Percentiles rank a stretch among this genome's conserved stretches.
Conservation (phyloP, 1,140 invertebrate genomes). For the Psix sp. region DNA sequence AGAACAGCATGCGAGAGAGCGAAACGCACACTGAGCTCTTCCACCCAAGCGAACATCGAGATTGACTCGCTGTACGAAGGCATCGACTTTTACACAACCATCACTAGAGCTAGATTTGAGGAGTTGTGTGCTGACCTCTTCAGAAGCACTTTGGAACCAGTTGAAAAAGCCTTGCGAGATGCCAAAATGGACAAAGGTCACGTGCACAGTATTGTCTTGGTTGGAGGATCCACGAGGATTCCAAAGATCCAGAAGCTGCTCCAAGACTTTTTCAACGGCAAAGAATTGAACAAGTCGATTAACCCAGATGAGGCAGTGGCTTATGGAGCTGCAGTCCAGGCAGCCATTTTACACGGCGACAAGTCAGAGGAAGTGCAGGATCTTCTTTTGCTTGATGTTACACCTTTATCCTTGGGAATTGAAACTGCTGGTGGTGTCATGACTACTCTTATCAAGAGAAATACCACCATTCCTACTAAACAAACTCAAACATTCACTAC, state of each 20-base stretch:
- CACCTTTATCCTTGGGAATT: conserved; percentile 82
- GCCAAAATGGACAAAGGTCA: conserved; percentile 83
- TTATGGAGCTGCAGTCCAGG: conserved; percentile 85
- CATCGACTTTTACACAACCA: conserved; percentile 84
- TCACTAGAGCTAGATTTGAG: conserved; percentile 84
- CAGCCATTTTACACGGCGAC: conserved; percentile 81
- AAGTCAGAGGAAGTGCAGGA: conserved; percentile 82
- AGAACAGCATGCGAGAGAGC: conserved; percentile 89
- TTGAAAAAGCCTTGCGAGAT: conserved; percentile 83
- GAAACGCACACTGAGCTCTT: conserved; percentile 87
- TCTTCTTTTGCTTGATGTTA: conserved; percentile 84
- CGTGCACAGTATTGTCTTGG: conserved; percentile 79
- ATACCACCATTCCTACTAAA: conserved; percentile 82
- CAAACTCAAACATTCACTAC: conserved; percentile 83
- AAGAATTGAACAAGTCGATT: conserved; percentile 83
- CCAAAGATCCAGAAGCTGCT: conserved; percentile 80
- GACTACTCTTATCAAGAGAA: conserved; percentile 82
- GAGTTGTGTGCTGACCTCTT: conserved; percentile 84
- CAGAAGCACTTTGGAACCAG: conserved; percentile 81
- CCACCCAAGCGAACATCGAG: conserved; percentile 84
- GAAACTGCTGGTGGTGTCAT: conserved; percentile 83
- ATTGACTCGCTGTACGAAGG: conserved; percentile 88
- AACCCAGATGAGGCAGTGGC: conserved; percentile 88
- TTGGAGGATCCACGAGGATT: conserved; percentile 81
- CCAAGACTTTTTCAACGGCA: conserved; percentile 83